A percentile compares a stretch with the other conserved stretches of the same genome.
phyloP scores from a whole-genome alignment of 2,888 invertebrate genomes.

The Rotaria socialis region DNA sequence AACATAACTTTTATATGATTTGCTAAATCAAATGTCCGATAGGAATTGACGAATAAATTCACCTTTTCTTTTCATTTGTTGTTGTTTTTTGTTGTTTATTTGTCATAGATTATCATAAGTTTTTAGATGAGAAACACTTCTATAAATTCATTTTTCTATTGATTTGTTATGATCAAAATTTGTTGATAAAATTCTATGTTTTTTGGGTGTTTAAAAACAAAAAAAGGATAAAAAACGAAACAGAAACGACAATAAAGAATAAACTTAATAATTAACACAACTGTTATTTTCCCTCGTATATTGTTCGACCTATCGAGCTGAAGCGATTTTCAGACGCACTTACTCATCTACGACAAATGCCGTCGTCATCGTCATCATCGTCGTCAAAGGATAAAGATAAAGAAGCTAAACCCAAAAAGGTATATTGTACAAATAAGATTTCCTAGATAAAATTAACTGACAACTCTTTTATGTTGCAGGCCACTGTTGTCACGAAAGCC shows the following conservation, averaged over 20 bases:
- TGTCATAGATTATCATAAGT: neutral
- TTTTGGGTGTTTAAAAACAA: neutral
- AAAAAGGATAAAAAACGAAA: neutral
- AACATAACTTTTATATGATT: neutral
- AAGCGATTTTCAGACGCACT: constrained; percentile 36
- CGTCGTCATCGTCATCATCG: constrained; percentile 3
- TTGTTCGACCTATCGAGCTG: constrained; percentile 23
- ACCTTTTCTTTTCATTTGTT: constrained; percentile 12
- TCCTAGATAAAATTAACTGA: neutral
- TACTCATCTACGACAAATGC: constrained; percentile 28
- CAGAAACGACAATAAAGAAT: neutral
- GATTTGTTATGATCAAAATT: neutral
- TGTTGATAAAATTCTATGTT: neutral
- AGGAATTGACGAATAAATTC: neutral
- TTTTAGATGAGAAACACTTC: neutral
- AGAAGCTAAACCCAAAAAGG: constrained; percentile 13
- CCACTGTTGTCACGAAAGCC: neutral
- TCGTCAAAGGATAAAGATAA: constrained; percentile 12
- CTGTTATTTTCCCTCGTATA: neutral
- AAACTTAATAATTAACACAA: neutral
- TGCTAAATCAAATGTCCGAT: neutral
- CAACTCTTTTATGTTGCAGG: neutral
- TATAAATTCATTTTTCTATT: neutral
- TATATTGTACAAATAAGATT: neutral
- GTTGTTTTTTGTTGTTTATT: constrained; percentile 22